Evolutionary conservation across 2,797 vertebrate genomes (phyloP).

Genomic region (Aulostomus chinensis): DNA sequence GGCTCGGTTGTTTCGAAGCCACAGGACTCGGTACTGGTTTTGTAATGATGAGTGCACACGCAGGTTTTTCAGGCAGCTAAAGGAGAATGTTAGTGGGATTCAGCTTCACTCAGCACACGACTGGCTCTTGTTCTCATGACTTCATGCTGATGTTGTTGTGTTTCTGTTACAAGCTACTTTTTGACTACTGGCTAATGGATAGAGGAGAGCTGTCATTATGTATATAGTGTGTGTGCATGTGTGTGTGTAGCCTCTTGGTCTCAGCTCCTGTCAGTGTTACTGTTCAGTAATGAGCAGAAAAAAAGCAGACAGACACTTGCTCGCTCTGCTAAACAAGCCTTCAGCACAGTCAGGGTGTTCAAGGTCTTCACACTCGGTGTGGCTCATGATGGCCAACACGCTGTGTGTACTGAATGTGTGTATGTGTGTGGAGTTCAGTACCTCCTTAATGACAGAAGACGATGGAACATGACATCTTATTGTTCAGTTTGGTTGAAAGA

Average conservation of each 20-base stretch:
- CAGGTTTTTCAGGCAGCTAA: constrained; percentile 25
- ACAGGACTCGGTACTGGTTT: constrained; percentile 24
- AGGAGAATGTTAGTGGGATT: constrained; percentile 26
- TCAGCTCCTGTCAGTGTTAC: constrained; percentile 28
- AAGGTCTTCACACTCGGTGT: constrained; percentile 31
- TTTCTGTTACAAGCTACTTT: not conserved
- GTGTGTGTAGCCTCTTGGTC: constrained; percentile 12
- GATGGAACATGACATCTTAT: constrained; percentile 37
- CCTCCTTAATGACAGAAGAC: constrained; percentile 44
- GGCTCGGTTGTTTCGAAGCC: constrained; percentile 63
- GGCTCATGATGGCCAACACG: constrained; percentile 43
- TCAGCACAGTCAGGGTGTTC: constrained; percentile 43
- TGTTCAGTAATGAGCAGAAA: constrained; percentile 55
- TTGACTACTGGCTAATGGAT: constrained; percentile 9
- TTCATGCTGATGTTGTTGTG: constrained; percentile 22
- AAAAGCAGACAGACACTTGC: constrained; percentile 35
- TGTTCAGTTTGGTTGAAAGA: constrained; percentile 15
- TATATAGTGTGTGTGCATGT: not conserved
- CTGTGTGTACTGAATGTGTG: constrained; percentile 23
- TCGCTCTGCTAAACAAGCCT: constrained; percentile 50
- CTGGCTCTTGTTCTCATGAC: constrained; percentile 15
- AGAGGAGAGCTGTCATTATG: constrained; percentile 6
- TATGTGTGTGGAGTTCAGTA: constrained; percentile 21
- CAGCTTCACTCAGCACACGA: too few relatives aligned
- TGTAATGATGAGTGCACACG: constrained; percentile 56